These are phyloP conservation scores for Yoshiicerus persimilis DNA, from an alignment of 1,140 invertebrate genomes.

Conservation along the genomic window DNA sequence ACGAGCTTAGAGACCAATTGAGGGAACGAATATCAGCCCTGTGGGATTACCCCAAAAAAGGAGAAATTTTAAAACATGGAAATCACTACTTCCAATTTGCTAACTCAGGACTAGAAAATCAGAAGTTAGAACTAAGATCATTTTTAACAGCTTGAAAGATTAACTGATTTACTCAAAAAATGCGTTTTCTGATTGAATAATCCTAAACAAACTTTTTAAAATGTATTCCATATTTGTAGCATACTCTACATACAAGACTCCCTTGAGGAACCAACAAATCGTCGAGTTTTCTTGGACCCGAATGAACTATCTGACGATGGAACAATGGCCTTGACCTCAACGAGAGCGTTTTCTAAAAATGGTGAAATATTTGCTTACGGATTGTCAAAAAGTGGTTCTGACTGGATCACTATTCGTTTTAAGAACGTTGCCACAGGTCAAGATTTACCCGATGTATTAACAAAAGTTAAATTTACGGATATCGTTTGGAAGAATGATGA, in stretches of 20 bases:
- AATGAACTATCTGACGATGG: conserved; percentile 64
- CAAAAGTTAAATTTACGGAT: conserved; percentile 62
- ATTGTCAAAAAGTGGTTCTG: conserved; percentile 63
- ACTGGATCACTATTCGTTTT: conserved; percentile 61
- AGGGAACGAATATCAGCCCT: background rate
- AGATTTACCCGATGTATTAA: conserved; percentile 61
- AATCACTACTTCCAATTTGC: background rate
- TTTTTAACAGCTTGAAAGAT: too few relatives aligned
- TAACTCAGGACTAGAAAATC: conserved; percentile 29
- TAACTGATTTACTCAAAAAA: background rate
- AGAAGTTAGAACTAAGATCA: conserved; percentile 13
- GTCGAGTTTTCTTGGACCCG: conserved; percentile 64
- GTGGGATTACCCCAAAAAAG: background rate
- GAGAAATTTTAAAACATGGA: background rate
- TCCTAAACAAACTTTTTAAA: background rate
- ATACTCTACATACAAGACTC: conserved; percentile 63
- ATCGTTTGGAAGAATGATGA: conserved; percentile 64
- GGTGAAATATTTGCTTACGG: conserved; percentile 62
- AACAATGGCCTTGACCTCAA: conserved; percentile 55
- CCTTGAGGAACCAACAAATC: conserved; percentile 55
- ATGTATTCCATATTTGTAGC: conserved; percentile 52
- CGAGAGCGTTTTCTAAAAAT: conserved; percentile 63
- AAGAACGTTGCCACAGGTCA: conserved; percentile 53
- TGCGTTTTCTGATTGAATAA: background rate
- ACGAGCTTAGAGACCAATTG: background rate